Evolutionary conservation across 2,888 invertebrate species (phyloP).

Genomic region (Dysmachus trigonus): DNA sequence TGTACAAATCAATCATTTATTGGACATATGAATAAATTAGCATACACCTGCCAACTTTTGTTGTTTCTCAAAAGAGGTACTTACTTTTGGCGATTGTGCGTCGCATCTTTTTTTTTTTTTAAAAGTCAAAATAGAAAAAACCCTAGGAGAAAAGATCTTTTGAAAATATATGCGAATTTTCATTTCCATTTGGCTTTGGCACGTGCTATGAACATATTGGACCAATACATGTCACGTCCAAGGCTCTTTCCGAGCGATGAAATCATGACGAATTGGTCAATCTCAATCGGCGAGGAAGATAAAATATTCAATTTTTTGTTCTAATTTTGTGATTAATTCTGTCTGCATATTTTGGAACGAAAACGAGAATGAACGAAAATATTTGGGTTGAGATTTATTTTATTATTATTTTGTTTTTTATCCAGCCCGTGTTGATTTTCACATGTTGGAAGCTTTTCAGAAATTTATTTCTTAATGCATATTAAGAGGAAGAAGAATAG

Average conservation of each 20-base stretch:
- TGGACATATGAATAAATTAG: neutral
- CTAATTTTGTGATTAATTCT: neutral
- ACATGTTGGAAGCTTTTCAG: neutral
- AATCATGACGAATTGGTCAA: neutral
- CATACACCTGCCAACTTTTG: neutral
- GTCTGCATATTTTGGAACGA: neutral
- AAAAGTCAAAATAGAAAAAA: neutral
- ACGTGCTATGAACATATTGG: neutral
- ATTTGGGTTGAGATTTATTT: neutral
- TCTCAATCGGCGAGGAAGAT: neutral
- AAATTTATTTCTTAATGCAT: neutral
- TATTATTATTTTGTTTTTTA: neutral
- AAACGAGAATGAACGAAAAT: neutral
- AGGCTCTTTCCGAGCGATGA: neutral
- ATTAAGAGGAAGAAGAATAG: neutral
- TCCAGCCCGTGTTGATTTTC: neutral
- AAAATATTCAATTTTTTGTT: neutral
- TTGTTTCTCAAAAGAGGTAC: neutral
- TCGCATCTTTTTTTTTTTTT: neutral
- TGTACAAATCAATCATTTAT: neutral
- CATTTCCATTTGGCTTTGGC: neutral
- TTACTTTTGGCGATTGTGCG: neutral
- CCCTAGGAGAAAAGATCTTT: neutral
- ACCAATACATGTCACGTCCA: neutral
- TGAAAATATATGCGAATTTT: neutral